Evolutionary conservation across 1,140 invertebrate genomes (phyloP), one percentile per base, ranked within the genome.

Genomic region (Pseudachorutes palmiensis): DNA sequence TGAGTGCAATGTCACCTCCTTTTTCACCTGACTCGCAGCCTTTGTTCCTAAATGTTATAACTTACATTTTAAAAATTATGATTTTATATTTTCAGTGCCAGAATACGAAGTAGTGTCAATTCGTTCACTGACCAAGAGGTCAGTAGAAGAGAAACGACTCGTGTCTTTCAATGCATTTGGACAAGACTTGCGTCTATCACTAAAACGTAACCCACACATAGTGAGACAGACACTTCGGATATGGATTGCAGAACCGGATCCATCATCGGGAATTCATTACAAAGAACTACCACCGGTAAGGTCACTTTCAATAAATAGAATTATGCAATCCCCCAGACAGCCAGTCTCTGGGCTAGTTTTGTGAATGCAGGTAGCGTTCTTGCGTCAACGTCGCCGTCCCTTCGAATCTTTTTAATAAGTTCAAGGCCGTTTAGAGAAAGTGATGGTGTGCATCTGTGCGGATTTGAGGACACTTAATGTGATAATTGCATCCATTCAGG

Each of bases 141-240:
- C 73, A 74, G 78, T 75, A 77, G 82, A 75, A 60, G 79, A 79
- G 72, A 79, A 81, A 31, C 85, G 86, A 71, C 85, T 85, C 76
- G 71, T 91, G 29, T 84, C 86, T 66, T 81, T 92, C 69, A 85
- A 85, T 76, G 89, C 87, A 55, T 91, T 91, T 75, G 89, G 89
- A 22, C 83, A 82, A 75, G 81, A 84, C 70, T 79, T 69, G 32
- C 86, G 87, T 75, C 79, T 94, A 68, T 86, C 83, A 72, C 78
- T 94, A 70, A 84, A 83, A 72, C 85, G 83, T 51, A 90, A 88
- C 51, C 81, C 87, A 69, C 84, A 87, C 31, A 78, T 91, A 48
- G 82, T 86, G 70, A 86, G 87, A 77, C 84, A 85, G 70, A 82
- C 83, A 48, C 78, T 92, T 75, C 87, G 87, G 75, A 85, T 93